These are phyloP conservation scores for Nymphalis io DNA, from an alignment of 1,140 invertebrate genomes.

Conservation along the genomic window DNA sequence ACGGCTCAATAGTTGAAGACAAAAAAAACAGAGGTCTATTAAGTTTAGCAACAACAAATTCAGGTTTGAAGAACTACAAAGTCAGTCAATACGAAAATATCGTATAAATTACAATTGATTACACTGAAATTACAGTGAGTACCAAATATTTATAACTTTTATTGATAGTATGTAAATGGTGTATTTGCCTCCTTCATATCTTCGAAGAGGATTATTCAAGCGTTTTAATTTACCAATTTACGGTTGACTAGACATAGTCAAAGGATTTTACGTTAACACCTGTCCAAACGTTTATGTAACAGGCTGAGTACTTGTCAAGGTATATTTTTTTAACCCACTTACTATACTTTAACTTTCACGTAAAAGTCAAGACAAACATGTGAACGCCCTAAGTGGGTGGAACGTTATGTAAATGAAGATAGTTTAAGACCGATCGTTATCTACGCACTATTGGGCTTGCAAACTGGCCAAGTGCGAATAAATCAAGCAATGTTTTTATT, in stretches of 20 bases:
- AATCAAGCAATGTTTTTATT: not conserved
- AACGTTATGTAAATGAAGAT: constrained; percentile 41
- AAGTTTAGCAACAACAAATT: constrained; percentile 6
- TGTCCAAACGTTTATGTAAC: constrained; percentile 37
- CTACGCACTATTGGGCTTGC: constrained; percentile 46
- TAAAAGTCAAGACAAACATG: constrained; percentile 36
- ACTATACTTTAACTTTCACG: constrained; percentile 40
- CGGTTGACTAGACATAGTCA: constrained; percentile 10
- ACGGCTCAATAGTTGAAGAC: constrained; percentile 21
- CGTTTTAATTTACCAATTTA: constrained; percentile 20
- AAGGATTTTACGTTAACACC: constrained; percentile 29
- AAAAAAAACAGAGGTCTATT: constrained; percentile 13
- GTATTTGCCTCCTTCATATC: not conserved
- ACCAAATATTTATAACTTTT: too few relatives aligned
- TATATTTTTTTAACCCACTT: constrained; percentile 48
- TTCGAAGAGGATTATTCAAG: not conserved
- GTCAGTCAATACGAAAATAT: not conserved
- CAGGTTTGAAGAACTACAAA: not conserved
- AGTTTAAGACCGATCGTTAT: constrained; percentile 38
- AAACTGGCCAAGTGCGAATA: constrained; percentile 38
- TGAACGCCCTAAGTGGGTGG: constrained; percentile 37
- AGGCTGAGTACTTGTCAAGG: constrained; percentile 18
- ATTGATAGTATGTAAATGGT: not conserved
- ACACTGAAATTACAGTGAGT: not conserved
- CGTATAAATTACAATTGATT: not conserved